Base-by-base conservation (phyloP, 2,113 vertebrate species). In the Sander vitreus region DNA sequence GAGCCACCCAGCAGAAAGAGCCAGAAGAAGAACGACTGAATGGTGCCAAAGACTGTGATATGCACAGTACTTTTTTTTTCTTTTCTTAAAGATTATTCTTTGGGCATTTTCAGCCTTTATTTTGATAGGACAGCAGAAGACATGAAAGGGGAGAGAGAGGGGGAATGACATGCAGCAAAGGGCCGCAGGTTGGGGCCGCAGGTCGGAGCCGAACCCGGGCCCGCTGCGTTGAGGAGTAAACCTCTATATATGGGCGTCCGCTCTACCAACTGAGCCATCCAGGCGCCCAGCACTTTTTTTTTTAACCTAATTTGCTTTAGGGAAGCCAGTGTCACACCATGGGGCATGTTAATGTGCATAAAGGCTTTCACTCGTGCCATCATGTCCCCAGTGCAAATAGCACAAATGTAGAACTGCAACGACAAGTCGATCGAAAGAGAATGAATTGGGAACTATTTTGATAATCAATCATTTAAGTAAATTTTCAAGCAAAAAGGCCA, bases 21-120 rank as follows among this genome's bases (percentile, higher is more conserved):
- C 80, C 96, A 95, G 83, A 99, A 97, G 95, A 99, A 99, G 94
- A 91, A 43, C 13, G 95, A 93, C 93, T 98, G 94, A 96, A 8
- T 45, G 14, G 36, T 12, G 59, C 48, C 59, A 50, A 68, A 57
- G n/a, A 21, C 21, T 0, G 71, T 13, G 14, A 65, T n/a, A 9
- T 15, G 23, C 9, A 74, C 18, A 13, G 11, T 16, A 57, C 13
- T 18, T 5, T 39, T 66, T 77, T 81, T n/a, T 21, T 18, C 1
- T 39, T 66, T 77, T 81, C 18, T 21, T 25, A 25, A 43, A 33
- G 27, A 45, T 13, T 12, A 27, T 27, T 27, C 27, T 27, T 27
- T 27, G 27, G 27, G 27, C 27, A 27, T 27, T 27, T 27, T 27
- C 27, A 27, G 27, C 27, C 27, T 27, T 27, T 27, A 27, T 27